Base-by-base conservation (phyloP, 2,113 vertebrate genomes). In the Gymnorhina tibicen region DNA sequence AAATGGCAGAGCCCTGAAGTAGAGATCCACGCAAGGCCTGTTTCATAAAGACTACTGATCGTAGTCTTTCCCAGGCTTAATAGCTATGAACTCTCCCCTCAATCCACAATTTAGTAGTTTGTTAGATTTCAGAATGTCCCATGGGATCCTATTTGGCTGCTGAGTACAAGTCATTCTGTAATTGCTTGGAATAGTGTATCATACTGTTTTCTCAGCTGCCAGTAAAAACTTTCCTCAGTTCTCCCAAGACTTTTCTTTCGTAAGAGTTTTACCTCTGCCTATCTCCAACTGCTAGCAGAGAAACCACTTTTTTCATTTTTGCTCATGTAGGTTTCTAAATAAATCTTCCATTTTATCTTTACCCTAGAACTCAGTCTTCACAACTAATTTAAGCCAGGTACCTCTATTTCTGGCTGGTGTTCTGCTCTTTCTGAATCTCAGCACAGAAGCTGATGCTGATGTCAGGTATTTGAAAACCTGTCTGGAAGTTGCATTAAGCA, bases 201-300 rank as follows among this genome's bases (percentile, higher is more conserved):
- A 41, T 52, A 81, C 52, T 89, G 87, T 95, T 92, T 96, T 84
- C 73, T 89, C 68, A 93, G 85, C 79, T 94, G 96, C 63, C 68
- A 90, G 55, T 77, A 80, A 93, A 93, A 93, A 50, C 67, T 77
- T 89, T 77, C 50, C 37, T 76, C 37, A 11, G 41, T 76, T 87
- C 46, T 89, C 77, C 53, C 46, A 87, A 69, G 58, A 82, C 37
- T 83, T 59, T 52, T 74, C 59, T 81, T 90, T 85, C 77, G 55
- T 33, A 46, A 87, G 26, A 81, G 35, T 87, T 89, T 78, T 93
- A 82, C 66, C 26, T 89, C 69, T 85, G 79, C 37, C 41, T 28
- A 68, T 70, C 49, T 93, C 73, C 70, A 64, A 27, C 22, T 79
- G 32, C 32, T 62, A 44, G 16, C 42, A 91, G 20, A 77, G 27